A percentile compares a stretch with the other conserved stretches of the same genome.
These are phyloP conservation scores for Rhabdornis inornatus DNA, from an alignment of 2,113 vertebrate genomes.

Conservation along the genomic window DNA sequence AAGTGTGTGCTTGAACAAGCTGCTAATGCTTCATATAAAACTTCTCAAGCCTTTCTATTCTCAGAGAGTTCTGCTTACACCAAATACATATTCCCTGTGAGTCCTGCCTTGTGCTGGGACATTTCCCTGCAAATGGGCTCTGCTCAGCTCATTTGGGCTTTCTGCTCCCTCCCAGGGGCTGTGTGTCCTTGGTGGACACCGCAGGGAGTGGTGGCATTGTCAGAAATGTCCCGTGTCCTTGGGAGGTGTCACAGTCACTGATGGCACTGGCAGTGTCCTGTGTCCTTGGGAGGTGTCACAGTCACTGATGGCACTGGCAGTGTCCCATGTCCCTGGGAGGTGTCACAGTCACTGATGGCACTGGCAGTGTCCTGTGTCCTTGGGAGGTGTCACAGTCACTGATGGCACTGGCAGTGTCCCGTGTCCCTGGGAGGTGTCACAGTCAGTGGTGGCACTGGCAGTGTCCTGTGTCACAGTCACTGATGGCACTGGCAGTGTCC, in stretches of 20 bases:
- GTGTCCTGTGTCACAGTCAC: too few relatives aligned
- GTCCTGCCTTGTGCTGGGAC: slow-evolving; percentile 12
- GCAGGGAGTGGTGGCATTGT: too few relatives aligned
- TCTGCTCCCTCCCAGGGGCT: not conserved
- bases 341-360: not conserved
- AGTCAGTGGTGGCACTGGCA: too few relatives aligned
- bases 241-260: not conserved
- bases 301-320: too few relatives aligned
- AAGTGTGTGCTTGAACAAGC: not conserved
- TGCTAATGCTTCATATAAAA: slow-evolving; percentile 30
- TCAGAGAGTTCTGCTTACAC: slow-evolving; percentile 19
- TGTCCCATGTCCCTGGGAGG: too few relatives aligned
- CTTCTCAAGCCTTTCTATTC: slow-evolving; percentile 28
- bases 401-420: too few relatives aligned
- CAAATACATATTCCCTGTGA: not conserved
- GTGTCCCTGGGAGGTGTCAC: too few relatives aligned
- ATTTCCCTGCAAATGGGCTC: slow-evolving; percentile 25
- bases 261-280: not conserved
- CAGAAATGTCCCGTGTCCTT: too few relatives aligned
- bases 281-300: too few relatives aligned
- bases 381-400: not conserved
- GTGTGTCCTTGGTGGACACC: not conserved
- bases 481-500: too few relatives aligned
- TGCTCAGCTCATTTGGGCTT: not conserved
- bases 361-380: not conserved